phyloP scores from a whole-genome alignment of 1,140 invertebrate genomes.

The Pseudomyrmex flavicornis region DNA sequence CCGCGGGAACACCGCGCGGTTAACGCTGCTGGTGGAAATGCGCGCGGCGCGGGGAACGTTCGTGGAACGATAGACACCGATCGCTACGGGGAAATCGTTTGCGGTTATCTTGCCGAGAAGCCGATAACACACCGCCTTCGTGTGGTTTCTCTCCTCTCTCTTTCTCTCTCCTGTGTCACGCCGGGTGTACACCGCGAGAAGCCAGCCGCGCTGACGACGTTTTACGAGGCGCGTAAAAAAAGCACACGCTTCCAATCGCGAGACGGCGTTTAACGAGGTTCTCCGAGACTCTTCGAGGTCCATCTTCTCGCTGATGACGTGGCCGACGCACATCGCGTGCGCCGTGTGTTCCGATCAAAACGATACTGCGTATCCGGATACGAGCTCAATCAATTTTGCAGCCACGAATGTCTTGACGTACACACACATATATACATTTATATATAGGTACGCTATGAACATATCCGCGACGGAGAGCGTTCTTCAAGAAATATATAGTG shows the following conservation, averaged over 20 bases:
- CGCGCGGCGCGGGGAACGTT: conserved; percentile 39
- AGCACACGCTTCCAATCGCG: conserved; percentile 40
- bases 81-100: conserved; percentile 61
- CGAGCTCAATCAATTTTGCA: conserved; percentile 22
- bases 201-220: conserved; percentile 25
- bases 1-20: conserved; percentile 46
- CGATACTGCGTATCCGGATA: conserved; percentile 1
- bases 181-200: neutral
- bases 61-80: conserved; percentile 68
- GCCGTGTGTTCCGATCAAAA: conserved; percentile 3
- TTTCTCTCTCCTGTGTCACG: neutral
- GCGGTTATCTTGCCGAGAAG: conserved; percentile 50
- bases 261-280: conserved; percentile 38
- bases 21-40: conserved; percentile 29
- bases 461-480: too few relatives aligned
- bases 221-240: conserved; percentile 48
- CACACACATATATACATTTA: neutral
- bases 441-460: neutral
- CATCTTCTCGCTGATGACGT: conserved; percentile 9
- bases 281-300: neutral
- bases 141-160: conserved; percentile 25
- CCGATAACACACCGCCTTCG: conserved; percentile 61
- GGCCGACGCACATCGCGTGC: neutral
- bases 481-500: neutral
- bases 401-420: neutral